Base-by-base conservation (phyloP, 1,140 invertebrate genomes). In the Cyclina sinensis region DNA sequence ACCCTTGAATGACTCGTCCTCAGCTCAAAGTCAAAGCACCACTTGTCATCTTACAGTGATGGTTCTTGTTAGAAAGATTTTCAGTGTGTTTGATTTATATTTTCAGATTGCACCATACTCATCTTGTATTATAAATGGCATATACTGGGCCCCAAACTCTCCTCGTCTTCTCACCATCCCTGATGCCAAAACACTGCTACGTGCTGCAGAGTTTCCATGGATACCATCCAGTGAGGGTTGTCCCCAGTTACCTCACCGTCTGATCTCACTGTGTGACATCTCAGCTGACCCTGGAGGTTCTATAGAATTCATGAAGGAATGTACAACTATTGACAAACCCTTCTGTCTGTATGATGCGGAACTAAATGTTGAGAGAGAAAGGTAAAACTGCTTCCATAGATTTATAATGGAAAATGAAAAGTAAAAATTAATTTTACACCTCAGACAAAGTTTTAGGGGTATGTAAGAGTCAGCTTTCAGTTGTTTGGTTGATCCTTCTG, bases 231-330 rank as follows among this genome's bases (percentile, higher is more conserved):
- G 94, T 81, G 92, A 96, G 96, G 96, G 99, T 0, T 98, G 98
- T 35, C 98, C 99, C 0, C 97, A 98, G 30, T 95, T 99, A 70
- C 99, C 99, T 0, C 98, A 99, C 86, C 92, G 93, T 32, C 95
- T 97, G 35, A 90, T 97, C 27, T 96, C 97, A 9, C 99, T 99
- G 93, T 99, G 99, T 95, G 99, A 99, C 95, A 99, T 99, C 92
- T 99, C 98, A 3, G 99, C 99, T 1, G 99, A 99, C 96, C 99
- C 99, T 0, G 99, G 99, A 21, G 99, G 99, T 68, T 99, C 99
- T 30, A 99, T 99, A 85, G 99, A 99, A 96, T 99, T 99, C 93
- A 99, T 99, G 99, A 99, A 99, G 93, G 99, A 99, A 94, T 99
- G 99, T 93, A 99, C 99, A 0, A 99, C 99, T 0, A 99, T 99